phyloP scores from a whole-genome alignment of 2,797 vertebrate species.

The Gobionotothen gibberifrons region DNA sequence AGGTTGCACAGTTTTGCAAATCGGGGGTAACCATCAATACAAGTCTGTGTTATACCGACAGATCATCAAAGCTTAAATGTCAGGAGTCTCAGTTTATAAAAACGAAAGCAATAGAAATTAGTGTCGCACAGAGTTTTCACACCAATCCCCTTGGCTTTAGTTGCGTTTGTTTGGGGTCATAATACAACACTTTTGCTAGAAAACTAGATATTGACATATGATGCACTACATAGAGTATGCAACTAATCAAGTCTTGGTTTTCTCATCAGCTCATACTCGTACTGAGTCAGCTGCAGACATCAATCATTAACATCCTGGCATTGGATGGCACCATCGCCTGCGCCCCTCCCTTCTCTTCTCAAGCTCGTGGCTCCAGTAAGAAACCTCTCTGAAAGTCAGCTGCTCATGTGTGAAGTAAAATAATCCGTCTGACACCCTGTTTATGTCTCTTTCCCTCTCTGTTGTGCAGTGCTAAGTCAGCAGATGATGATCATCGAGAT shows the following conservation, averaged over 20 bases:
- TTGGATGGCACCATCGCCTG: constrained; percentile 85
- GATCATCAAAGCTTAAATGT: neutral
- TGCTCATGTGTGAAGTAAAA: neutral
- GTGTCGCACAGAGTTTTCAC: neutral
- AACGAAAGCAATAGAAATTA: neutral
- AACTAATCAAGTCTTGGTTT: constrained; percentile 26
- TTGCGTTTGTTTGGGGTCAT: neutral
- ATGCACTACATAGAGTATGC: neutral
- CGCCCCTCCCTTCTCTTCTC: constrained; percentile 87
- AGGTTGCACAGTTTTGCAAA: neutral
- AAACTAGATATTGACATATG: neutral
- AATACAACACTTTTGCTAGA: neutral
- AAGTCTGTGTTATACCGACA: neutral
- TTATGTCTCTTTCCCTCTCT: constrained; percentile 5
- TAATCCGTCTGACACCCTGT: constrained; percentile 4
- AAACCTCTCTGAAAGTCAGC: constrained; percentile 18
- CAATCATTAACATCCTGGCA: constrained; percentile 89
- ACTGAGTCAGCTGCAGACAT: constrained; percentile 89
- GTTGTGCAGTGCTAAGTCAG: constrained; percentile 85
- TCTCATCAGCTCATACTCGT: constrained; percentile 85
- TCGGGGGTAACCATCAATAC: no score
- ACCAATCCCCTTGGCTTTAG: neutral
- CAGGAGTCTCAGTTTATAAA: constrained; percentile 5
- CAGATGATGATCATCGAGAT: constrained; percentile 91
- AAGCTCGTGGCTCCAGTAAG: constrained; percentile 89